These are phyloP conservation scores for Cerceris rybyensis DNA, from an alignment of 2,888 invertebrate species.

Conservation along the genomic window DNA sequence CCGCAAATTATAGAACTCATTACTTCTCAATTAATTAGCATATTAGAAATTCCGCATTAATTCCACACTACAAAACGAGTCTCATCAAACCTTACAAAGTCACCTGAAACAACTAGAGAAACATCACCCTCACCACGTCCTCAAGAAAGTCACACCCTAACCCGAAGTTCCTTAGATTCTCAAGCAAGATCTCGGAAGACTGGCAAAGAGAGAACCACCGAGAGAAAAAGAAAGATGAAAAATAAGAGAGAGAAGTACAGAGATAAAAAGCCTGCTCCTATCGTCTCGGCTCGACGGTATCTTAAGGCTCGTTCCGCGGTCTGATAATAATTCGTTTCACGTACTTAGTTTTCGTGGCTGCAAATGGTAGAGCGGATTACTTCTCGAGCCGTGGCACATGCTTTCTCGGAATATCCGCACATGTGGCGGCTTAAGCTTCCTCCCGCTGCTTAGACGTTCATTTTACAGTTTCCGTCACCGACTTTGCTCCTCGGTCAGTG, in stretches of 20 bases:
- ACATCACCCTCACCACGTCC: too few relatives aligned
- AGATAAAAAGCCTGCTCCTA: slow-evolving; percentile 18
- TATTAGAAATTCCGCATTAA: too few relatives aligned
- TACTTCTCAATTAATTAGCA: too few relatives aligned
- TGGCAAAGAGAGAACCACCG: not conserved
- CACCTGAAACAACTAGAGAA: too few relatives aligned
- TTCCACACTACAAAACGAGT: too few relatives aligned
- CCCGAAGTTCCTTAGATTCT: too few relatives aligned
- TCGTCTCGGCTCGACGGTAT: slow-evolving; percentile 19
- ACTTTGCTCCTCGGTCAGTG: slow-evolving; percentile 50
- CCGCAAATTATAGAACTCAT: slow-evolving; percentile 47
- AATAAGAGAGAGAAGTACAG: not conserved
- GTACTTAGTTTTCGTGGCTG: slow-evolving; percentile 56
- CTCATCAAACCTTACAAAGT: too few relatives aligned
- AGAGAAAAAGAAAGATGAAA: not conserved
- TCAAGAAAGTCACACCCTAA: too few relatives aligned
- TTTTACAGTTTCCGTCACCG: slow-evolving; percentile 56
- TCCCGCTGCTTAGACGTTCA: slow-evolving; percentile 47
- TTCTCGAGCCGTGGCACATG: slow-evolving; percentile 33
- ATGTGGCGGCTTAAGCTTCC: slow-evolving; percentile 53
- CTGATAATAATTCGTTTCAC: slow-evolving; percentile 56
- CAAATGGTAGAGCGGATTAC: slow-evolving; percentile 52
- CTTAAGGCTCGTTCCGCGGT: slow-evolving; percentile 42
- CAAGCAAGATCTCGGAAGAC: too few relatives aligned
- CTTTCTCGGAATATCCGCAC: slow-evolving; percentile 45